Percentiles rank a stretch among this genome's conserved stretches.
These are phyloP conservation scores for Syrmaticus mikado DNA, from an alignment of 2,113 vertebrate species.

Conservation along the genomic window DNA sequence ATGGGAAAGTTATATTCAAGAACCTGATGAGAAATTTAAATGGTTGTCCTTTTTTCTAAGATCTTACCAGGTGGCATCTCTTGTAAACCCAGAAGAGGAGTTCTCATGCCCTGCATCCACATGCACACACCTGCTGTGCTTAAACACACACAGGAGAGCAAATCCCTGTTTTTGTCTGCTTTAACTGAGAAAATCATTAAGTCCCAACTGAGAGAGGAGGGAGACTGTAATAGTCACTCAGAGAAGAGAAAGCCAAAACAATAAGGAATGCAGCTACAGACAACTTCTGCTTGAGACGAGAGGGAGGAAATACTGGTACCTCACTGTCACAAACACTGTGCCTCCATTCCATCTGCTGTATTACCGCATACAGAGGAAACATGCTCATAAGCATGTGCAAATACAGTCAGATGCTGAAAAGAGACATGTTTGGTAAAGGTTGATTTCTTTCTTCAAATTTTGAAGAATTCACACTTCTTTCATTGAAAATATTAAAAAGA, in stretches of 20 bases:
- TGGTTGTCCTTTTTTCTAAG: neutral
- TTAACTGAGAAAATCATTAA: slow-evolving; percentile 29
- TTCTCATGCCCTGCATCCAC: neutral
- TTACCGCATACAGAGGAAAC: neutral
- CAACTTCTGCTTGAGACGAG: neutral
- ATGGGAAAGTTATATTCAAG: neutral
- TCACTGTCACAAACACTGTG: neutral
- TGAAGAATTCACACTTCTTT: neutral
- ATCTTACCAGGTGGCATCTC: neutral
- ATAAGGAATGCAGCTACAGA: neutral
- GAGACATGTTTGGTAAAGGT: neutral
- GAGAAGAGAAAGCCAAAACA: neutral
- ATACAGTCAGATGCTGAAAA: neutral
- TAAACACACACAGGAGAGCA: neutral
- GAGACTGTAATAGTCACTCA: neutral
- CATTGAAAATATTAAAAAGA: neutral
- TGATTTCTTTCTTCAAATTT: neutral
- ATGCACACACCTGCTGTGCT: neutral
- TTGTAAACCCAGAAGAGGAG: neutral
- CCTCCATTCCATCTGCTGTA: neutral
- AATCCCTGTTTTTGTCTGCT: neutral
- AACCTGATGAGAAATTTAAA: slow-evolving; percentile 26
- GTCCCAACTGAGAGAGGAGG: neutral
- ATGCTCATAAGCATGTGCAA: neutral
- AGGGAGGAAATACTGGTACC: neutral